These are phyloP conservation scores for Pogonus chalceus DNA, from an alignment of 1,140 invertebrate genomes.

Conservation along the genomic window DNA sequence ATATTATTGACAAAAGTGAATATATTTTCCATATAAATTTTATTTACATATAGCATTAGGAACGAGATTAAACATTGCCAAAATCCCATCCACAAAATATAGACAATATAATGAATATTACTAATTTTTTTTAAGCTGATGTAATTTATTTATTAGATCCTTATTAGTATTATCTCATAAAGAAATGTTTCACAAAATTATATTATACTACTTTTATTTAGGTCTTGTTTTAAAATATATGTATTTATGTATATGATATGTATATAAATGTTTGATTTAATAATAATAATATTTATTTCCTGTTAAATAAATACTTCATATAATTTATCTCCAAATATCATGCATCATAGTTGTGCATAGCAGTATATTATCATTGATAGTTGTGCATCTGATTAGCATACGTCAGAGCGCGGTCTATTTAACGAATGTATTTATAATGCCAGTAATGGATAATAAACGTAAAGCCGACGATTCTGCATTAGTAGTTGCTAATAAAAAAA, in stretches of 20 bases:
- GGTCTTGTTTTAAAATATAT: too few species aligned
- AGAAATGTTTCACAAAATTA: neutral
- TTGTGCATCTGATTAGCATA: too few species aligned
- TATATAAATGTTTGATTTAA: conserved; percentile 5
- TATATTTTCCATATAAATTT: neutral
- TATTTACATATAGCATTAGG: neutral
- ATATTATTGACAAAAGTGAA: neutral
- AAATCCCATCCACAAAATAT: too few species aligned
- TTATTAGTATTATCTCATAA: neutral
- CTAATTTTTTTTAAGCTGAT: too few species aligned
- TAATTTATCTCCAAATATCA: too few species aligned
- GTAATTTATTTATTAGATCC: neutral
- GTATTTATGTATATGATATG: conserved; percentile 1
- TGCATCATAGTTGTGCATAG: too few species aligned
- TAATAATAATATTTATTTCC: too few species aligned
- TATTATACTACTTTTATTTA: too few species aligned
- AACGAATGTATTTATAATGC: neutral
- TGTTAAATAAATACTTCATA: too few species aligned
- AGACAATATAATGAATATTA: too few species aligned
- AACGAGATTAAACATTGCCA: neutral
- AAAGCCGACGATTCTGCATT: conserved; percentile 60
- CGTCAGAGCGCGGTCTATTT: neutral
- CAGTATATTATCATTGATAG: too few species aligned
- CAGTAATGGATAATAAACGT: conserved; percentile 44
- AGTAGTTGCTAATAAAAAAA: conserved; percentile 56